Conservation (phyloP, 2,113 vertebrate species). For the Myotis yumanensis region DNA sequence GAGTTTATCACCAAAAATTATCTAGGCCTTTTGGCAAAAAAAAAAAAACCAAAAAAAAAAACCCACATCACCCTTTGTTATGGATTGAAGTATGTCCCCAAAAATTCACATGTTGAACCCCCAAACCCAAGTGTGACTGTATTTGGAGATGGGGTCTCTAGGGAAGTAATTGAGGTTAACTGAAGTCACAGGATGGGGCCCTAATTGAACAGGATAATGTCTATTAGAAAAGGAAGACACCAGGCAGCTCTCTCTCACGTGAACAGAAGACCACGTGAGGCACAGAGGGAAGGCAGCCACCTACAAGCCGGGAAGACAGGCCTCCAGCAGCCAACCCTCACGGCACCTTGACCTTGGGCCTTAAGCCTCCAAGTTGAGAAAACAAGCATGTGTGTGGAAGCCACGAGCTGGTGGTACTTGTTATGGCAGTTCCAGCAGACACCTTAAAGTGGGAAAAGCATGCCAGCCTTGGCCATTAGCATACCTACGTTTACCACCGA, state of each 20-base stretch:
- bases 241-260: accelerated
- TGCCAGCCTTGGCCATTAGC: too few species aligned
- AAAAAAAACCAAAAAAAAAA: neutral
- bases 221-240: neutral
- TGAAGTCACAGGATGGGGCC: neutral
- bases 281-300: accelerated
- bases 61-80: neutral
- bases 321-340: neutral
- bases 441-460: too few species aligned
- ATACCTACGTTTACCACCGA: accelerated
- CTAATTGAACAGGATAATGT: accelerated
- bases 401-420: too few species aligned
- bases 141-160: neutral
- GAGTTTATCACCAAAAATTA: neutral
- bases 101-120: neutral
- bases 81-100: neutral
- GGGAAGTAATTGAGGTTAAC: too few species aligned
- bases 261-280: neutral
- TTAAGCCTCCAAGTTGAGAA: too few species aligned
- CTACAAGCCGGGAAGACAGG: neutral
- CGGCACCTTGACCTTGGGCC: too few species aligned
- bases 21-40: neutral
- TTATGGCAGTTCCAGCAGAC: too few species aligned
- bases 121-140: neutral
- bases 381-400: too few species aligned